Evolutionary conservation across 2,797 vertebrate species (phyloP).

Genomic region (Catharus ustulatus): DNA sequence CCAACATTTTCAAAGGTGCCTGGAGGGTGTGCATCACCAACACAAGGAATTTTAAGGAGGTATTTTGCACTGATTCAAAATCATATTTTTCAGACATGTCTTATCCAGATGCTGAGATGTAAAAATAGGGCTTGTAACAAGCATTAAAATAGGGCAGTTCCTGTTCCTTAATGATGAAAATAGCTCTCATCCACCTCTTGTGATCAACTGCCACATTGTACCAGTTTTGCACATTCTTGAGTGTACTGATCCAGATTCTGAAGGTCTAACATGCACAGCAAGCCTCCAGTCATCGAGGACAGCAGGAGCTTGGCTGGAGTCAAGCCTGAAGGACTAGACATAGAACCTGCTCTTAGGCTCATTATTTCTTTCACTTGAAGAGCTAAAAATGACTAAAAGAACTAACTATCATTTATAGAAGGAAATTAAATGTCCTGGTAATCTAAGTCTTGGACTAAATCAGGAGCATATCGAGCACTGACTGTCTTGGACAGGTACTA

Average conservation of each 20-base stretch:
- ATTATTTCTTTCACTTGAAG: conserved; percentile 33
- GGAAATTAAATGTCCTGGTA: not conserved
- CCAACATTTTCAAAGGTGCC: conserved; percentile 30
- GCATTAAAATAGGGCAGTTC: conserved; percentile 34
- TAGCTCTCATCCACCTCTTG: not conserved
- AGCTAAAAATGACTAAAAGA: not conserved
- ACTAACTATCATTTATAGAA: not conserved
- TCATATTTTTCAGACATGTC: not conserved
- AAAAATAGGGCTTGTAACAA: conserved; percentile 15
- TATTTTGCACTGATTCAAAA: conserved; percentile 12
- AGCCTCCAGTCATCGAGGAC: not conserved
- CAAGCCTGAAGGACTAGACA: not conserved
- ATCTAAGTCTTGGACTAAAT: not conserved
- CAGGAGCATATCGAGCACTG: not conserved
- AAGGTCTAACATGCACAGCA: not conserved
- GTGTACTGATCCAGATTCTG: conserved; percentile 16
- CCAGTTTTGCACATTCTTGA: not conserved
- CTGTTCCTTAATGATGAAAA: not conserved
- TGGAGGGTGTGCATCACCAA: not conserved
- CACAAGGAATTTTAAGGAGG: conserved; percentile 32
- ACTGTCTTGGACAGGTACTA: not conserved
- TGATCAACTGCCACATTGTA: not conserved
- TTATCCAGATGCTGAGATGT: not conserved
- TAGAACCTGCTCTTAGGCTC: not conserved
- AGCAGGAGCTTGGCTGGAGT: not conserved